Conservation (phyloP, 2,797 vertebrate genomes). For the Siniperca obscura region DNA sequence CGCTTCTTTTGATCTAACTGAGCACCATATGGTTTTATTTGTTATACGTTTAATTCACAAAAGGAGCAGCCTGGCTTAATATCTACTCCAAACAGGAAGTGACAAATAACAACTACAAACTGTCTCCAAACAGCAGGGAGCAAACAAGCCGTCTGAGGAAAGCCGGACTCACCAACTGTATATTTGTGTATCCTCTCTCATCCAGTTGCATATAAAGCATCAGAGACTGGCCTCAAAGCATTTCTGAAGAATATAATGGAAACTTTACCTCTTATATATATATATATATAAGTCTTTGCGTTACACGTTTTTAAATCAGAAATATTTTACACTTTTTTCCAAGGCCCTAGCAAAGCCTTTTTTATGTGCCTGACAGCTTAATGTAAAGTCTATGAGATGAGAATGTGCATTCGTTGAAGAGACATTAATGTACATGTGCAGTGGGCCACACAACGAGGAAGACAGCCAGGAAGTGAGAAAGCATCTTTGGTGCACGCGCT, state of each 20-base stretch:
- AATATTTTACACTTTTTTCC: not conserved
- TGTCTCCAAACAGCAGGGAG: conserved; percentile 7
- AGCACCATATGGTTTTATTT: not conserved
- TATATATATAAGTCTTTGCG: not conserved
- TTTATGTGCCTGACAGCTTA: not conserved
- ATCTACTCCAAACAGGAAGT: conserved; percentile 27
- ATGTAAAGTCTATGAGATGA: not conserved
- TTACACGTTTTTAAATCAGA: not conserved
- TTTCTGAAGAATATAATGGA: too few species aligned
- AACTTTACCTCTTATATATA: too few species aligned
- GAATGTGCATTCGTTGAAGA: not conserved
- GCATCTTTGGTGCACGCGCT: not conserved
- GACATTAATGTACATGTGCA: not conserved
- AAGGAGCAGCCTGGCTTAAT: conserved; percentile 8
- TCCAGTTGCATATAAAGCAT: not conserved
- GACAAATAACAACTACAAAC: conserved; percentile 34
- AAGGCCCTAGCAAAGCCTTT: too few species aligned
- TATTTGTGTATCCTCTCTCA: not conserved
- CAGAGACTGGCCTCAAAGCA: not conserved
- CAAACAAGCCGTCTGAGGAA: not conserved
- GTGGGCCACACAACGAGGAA: not conserved
- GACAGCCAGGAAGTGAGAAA: not conserved
- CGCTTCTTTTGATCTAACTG: not conserved
- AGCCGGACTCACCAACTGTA: conserved; percentile 12
- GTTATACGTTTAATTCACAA: not conserved